Conservation (phyloP, 2,113 vertebrate genomes). For the Tragelaphus scriptus region DNA sequence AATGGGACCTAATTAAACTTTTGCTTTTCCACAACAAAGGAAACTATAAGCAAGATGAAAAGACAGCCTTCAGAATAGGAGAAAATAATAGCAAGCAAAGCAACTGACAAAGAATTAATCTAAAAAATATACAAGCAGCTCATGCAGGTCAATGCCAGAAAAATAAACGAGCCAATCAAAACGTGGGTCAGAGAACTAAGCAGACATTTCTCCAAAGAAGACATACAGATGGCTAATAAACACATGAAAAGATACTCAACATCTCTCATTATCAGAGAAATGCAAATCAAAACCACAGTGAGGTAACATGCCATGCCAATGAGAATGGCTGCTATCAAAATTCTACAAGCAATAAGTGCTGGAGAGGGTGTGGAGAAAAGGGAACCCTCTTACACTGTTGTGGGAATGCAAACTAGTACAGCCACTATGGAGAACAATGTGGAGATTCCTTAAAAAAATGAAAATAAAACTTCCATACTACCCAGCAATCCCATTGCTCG, state of each 20-base stretch:
- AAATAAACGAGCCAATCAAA: not conserved
- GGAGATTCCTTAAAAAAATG: not conserved
- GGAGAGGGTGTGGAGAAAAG: not conserved
- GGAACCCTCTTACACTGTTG: not conserved
- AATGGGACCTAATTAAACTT: not conserved
- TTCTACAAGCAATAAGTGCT: not conserved
- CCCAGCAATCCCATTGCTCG: not conserved
- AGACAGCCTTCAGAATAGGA: not conserved
- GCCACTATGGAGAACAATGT: not conserved
- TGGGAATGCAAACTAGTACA: not conserved
- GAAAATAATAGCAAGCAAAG: not conserved
- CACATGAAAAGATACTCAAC: not conserved
- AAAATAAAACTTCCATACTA: accelerated
- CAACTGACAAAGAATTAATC: not conserved
- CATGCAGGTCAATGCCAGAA: not conserved
- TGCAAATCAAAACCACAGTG: not conserved
- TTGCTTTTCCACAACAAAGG: not conserved
- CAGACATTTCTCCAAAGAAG: not conserved
- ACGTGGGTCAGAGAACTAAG: not conserved
- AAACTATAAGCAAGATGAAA: not conserved
- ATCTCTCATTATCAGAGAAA: not conserved
- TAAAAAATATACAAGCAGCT: not conserved
- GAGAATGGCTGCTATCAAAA: not conserved
- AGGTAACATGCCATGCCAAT: not conserved
- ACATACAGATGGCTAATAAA: not conserved